Evolutionary conservation across 92 coral and sea anemone genomes (phyloP), one percentile per base, ranked within the genome.

Genomic region (Heteractis magnifica): DNA sequence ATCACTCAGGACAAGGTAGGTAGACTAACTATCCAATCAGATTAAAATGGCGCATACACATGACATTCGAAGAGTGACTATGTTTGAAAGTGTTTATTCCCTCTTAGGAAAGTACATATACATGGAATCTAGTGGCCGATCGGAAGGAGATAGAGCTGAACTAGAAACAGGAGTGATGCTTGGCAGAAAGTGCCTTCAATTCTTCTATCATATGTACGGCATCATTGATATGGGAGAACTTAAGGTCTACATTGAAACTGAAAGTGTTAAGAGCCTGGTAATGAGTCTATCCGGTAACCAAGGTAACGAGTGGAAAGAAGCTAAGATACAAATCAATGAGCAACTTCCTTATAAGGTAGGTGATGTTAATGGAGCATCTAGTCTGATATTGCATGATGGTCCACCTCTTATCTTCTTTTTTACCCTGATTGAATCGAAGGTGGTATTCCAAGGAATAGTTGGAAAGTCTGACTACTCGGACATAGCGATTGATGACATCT

Each of bases 381-480:
- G 16, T n/a, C 13, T 58, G 14, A 58, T 58, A 12, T 58, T 58
- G 16, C 16, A 58, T 58, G 16, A 11, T 12, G 16, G 13, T 58
- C 16, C 16, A 12, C 16, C 16, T 58, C 8, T 58, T 12, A 58
- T 58, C 64, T 58, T 12, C 4, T 58, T 12, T 12, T 58, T 14
- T 12, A 4, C 8, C 10, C 10, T 72, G 64, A 10, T 70, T 26
- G 52, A 34, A 34, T 34, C 44, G 3, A 58, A 87, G 87, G 83
- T 87, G 1, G 79, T 87, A 13, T 76, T 87, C 76, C 87, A 87
- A 72, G 90, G 90, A 12, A 75, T 81, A 77, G 80, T 83, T 41
- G 90, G 82, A 74, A n/a, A 79, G 74, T 87, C 90, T 11, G 87
- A 87, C 76, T 87, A 83, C 80, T 77, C 87, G 8, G 90, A 87